phyloP scores from a whole-genome alignment of 2,888 invertebrate genomes.

The Brachypalpus laphriformis region DNA sequence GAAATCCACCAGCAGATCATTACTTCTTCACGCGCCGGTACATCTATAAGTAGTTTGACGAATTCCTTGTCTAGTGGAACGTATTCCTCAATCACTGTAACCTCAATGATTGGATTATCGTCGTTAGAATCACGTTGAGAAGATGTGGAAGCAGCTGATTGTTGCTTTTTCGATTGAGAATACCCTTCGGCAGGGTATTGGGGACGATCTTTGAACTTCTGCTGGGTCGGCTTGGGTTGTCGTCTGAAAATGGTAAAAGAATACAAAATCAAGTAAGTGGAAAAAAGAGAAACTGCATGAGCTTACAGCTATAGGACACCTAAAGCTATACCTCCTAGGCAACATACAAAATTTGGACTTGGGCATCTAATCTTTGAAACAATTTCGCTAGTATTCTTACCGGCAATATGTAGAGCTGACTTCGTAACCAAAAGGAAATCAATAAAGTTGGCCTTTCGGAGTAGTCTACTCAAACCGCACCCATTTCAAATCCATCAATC shows the following conservation, averaged over 20 bases:
- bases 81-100: conserved; percentile 81
- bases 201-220: conserved; percentile 67
- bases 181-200: conserved; percentile 76
- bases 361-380: too few species aligned
- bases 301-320: too few species aligned
- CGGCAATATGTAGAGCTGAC: too few species aligned
- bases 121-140: conserved; percentile 57
- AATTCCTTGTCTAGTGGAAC: conserved; percentile 84
- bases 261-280: too few species aligned
- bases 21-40: conserved; percentile 85
- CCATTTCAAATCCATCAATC: too few species aligned
- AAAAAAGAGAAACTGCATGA: too few species aligned
- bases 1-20: conserved; percentile 90
- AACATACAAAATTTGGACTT: too few species aligned
- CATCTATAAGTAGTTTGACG: conserved; percentile 83
- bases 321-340: too few species aligned
- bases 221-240: conserved; percentile 48
- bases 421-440: too few species aligned
- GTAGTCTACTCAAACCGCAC: too few species aligned
- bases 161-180: conserved; percentile 80
- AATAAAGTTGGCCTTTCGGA: too few species aligned
- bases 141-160: conserved; percentile 70
- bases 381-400: too few species aligned
- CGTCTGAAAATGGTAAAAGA: conserved; percentile 76
- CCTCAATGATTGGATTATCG: conserved; percentile 27